Conservation (phyloP, 2,797 vertebrate species). For the Lates japonicus region DNA sequence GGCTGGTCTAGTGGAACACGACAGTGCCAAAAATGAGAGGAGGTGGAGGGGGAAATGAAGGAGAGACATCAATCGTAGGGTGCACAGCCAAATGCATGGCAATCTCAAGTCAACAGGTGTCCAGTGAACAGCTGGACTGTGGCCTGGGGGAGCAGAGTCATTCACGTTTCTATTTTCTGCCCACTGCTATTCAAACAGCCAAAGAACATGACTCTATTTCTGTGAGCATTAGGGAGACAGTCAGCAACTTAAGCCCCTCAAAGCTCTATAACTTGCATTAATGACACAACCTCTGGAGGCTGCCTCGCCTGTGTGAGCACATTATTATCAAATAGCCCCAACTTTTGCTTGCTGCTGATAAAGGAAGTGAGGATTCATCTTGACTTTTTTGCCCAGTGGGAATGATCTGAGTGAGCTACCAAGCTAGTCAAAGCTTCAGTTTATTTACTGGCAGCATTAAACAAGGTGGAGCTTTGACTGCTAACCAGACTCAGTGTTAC, state of each 20-base stretch:
- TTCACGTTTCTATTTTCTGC: slow-evolving; percentile 48
- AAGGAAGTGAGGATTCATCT: background rate
- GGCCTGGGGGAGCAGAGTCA: slow-evolving; percentile 6
- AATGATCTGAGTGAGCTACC: background rate
- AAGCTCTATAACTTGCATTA: slow-evolving; percentile 12
- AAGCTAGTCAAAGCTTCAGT: background rate
- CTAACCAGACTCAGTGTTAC: too few relatives aligned
- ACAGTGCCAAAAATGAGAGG: slow-evolving; percentile 13
- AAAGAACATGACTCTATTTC: slow-evolving; percentile 5
- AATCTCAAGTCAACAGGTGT: slow-evolving; percentile 56
- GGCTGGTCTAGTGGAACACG: slow-evolving; percentile 22
- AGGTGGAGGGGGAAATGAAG: background rate
- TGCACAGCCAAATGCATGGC: slow-evolving; percentile 24
- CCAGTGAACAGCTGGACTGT: slow-evolving; percentile 37
- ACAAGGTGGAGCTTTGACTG: too few relatives aligned
- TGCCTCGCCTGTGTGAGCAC: background rate
- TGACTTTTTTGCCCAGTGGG: background rate
- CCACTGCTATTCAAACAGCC: slow-evolving; percentile 30
- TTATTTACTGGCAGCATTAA: too few relatives aligned
- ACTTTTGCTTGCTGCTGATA: background rate
- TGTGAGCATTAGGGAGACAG: background rate
- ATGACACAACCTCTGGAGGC: slow-evolving; percentile 10
- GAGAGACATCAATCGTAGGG: slow-evolving; percentile 9
- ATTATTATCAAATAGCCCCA: background rate
- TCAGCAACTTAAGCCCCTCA: slow-evolving; percentile 16